phyloP scores from a whole-genome alignment of 2,797 vertebrate species.

The Pangasius mekongensis region DNA sequence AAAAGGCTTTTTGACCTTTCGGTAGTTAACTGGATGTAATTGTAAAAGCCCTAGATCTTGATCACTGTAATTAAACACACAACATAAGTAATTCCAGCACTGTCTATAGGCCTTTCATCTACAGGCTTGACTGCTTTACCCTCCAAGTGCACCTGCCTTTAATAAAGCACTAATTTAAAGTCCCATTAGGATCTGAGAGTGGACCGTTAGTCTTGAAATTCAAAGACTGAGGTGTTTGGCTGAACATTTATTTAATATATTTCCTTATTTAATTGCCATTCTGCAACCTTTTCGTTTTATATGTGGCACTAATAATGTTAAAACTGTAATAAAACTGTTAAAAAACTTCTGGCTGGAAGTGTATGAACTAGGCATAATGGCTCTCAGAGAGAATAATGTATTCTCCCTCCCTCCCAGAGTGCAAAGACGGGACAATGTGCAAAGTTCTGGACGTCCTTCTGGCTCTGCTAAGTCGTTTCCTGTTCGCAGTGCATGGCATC shows the following conservation, averaged over 20 bases:
- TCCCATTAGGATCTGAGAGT: neutral
- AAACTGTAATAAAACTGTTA: conserved; percentile 13
- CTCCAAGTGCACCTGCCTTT: neutral
- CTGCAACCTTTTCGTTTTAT: conserved; percentile 7
- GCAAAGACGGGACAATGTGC: conserved; percentile 63
- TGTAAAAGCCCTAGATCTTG: neutral
- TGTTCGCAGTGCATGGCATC: conserved; percentile 74
- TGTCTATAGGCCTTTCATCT: neutral
- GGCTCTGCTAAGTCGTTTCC: conserved; percentile 75
- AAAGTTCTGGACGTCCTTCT: conserved; percentile 66
- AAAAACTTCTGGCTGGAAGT: conserved; percentile 2
- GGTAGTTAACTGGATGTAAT: neutral
- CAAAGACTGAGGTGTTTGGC: neutral
- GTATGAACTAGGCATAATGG: neutral
- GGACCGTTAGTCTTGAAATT: neutral
- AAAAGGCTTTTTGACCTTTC: neutral
- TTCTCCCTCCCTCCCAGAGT: neutral
- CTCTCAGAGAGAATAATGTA: conserved; percentile 2
- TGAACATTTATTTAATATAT: conserved; percentile 22
- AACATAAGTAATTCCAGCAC: neutral
- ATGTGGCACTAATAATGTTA: conserved; percentile 3
- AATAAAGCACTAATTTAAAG: conserved; percentile 9
- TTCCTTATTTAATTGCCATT: neutral
- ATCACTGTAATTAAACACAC: neutral
- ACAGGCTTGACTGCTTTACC: neutral